Percentiles rank a stretch among this genome's conserved stretches.
Evolutionary conservation across 2,113 vertebrate genomes (phyloP).

Genomic region (Hydrochoerus hydrochaeris): DNA sequence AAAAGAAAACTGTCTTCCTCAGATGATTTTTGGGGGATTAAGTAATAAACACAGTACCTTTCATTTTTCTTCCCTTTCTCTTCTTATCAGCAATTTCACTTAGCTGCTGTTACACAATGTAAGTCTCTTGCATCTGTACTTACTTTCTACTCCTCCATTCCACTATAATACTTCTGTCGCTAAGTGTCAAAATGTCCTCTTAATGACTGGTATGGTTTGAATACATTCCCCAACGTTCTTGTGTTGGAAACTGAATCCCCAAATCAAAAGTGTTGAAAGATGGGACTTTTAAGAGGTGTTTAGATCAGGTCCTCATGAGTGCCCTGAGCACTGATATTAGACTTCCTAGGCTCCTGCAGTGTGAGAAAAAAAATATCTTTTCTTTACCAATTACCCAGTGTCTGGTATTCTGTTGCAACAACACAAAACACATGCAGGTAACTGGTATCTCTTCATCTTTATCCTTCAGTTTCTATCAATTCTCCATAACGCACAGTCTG

Average conservation of each 20-base stretch:
- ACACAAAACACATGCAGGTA: background rate
- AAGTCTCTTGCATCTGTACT: background rate
- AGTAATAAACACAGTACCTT: background rate
- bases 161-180: background rate
- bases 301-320: too few species aligned
- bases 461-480: background rate
- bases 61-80: background rate
- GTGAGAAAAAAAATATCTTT: background rate
- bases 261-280: background rate
- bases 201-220: background rate
- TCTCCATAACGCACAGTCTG: background rate
- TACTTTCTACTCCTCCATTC: background rate
- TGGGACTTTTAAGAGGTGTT: background rate
- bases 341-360: background rate
- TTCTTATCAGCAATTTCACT: background rate
- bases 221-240: background rate
- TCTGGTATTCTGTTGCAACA: background rate
- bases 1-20: slow-evolving; percentile 14
- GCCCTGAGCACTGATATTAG: background rate
- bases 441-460: background rate
- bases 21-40: background rate
- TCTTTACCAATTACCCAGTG: background rate
- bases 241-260: background rate
- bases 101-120: background rate
- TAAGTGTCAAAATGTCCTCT: background rate